These are phyloP conservation scores for Pogonocherus hispidulus DNA, from an alignment of 2,888 invertebrate species.

Conservation along the genomic window DNA sequence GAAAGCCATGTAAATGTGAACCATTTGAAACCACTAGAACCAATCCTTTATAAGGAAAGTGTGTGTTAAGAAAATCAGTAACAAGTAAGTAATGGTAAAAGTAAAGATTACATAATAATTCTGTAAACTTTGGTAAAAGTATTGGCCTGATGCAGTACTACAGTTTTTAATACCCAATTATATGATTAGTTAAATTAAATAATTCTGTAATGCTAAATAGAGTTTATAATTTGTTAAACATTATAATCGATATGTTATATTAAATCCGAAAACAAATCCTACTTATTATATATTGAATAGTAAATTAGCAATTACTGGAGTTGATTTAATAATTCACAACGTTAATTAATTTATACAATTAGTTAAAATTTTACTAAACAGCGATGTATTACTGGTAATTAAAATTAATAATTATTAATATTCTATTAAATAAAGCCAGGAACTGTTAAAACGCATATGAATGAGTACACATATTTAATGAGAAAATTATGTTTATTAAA, in stretches of 20 bases:
- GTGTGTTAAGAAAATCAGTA: too few species aligned
- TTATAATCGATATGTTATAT: conserved; percentile 26
- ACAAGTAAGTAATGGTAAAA: too few species aligned
- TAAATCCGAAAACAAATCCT: conserved; percentile 32
- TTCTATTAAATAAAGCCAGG: neutral
- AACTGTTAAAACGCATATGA: neutral
- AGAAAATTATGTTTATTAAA: conserved; percentile 14
- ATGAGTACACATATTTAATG: conserved; percentile 10
- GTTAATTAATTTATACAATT: conserved; percentile 41
- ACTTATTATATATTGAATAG: conserved; percentile 42
- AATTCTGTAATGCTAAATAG: too few species aligned
- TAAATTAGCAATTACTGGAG: conserved; percentile 43
- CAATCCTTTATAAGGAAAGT: too few species aligned
- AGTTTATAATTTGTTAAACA: too few species aligned
- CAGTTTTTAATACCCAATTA: too few species aligned
- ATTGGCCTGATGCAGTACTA: too few species aligned
- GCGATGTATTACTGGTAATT: conserved; percentile 30
- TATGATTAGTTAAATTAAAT: too few species aligned
- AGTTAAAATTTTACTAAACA: conserved; percentile 33
- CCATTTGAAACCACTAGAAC: too few species aligned
- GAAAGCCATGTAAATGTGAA: too few species aligned
- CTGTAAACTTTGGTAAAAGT: too few species aligned
- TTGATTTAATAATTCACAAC: conserved; percentile 42
- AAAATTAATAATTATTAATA: conserved; percentile 27
- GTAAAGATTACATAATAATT: too few species aligned